Conservation (phyloP, 2,113 vertebrate genomes). For the Micromys minutus region DNA sequence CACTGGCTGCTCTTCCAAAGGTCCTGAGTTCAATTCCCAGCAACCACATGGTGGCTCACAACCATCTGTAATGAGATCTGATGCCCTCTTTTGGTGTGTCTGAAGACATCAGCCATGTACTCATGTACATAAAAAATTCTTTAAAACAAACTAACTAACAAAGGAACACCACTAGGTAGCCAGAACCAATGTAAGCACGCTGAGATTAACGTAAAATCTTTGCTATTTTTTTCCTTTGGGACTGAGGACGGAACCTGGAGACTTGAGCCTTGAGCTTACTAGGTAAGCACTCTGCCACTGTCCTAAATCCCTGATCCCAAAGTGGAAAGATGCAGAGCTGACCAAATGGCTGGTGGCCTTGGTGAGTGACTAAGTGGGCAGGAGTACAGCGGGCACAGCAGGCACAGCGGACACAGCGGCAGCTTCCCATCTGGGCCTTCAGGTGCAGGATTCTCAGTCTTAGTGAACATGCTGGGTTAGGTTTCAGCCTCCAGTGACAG, state of each 20-base stretch:
- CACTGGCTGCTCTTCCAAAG: too few species aligned
- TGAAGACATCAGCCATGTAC: too few species aligned
- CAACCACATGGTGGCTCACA: too few species aligned
- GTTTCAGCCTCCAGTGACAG: constrained; percentile 73
- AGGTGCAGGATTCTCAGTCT: constrained; percentile 79
- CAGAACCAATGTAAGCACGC: constrained; percentile 84
- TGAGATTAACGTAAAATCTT: constrained; percentile 74
- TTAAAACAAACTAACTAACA: too few species aligned
- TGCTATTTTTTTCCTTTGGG: neutral
- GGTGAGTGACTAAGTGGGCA: constrained; percentile 59
- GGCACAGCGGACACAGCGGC: too few species aligned
- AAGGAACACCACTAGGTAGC: constrained; percentile 87
- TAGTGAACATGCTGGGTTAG: constrained; percentile 76
- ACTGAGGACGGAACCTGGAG: neutral
- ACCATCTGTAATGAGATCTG: too few species aligned
- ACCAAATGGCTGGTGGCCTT: constrained; percentile 74
- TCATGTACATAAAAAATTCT: too few species aligned
- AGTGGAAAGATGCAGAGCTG: constrained; percentile 76
- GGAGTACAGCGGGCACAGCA: too few species aligned
- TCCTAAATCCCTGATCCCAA: neutral
- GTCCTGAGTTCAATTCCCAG: too few species aligned
- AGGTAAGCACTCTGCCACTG: neutral
- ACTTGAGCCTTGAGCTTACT: neutral
- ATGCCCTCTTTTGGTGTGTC: too few species aligned
- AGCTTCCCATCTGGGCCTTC: constrained; percentile 71